phyloP scores from a whole-genome alignment of 2,113 vertebrate species.

The Eupsittula cactorum region DNA sequence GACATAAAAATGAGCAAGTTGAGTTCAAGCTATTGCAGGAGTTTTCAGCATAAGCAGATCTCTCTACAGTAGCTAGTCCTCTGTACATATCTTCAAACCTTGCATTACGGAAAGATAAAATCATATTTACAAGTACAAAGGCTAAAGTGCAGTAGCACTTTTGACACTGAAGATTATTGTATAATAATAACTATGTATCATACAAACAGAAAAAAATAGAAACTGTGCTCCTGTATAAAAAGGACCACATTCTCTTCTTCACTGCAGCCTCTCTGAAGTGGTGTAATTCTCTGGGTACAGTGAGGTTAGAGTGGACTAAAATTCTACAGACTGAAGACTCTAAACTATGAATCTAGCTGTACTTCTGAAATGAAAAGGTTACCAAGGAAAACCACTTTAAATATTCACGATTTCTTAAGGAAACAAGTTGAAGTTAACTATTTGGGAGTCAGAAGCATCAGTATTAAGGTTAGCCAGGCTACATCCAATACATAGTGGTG shows the following conservation, averaged over 20 bases:
- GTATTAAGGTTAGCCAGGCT: background rate
- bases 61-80: background rate
- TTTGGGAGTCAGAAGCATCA: background rate
- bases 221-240: background rate
- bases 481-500: background rate
- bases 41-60: background rate
- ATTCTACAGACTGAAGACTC: background rate
- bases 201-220: background rate
- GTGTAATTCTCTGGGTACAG: background rate
- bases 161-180: background rate
- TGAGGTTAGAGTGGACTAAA: background rate
- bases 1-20: background rate
- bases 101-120: background rate
- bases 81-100: background rate
- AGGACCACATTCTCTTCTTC: background rate
- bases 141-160: background rate
- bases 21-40: background rate
- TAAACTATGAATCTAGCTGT: background rate
- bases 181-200: constrained; percentile 4
- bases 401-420: background rate
- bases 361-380: constrained; percentile 19
- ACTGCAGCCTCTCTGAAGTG: background rate
- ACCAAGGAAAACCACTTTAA: constrained; percentile 19
- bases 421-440: background rate
- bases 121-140: background rate